Evolutionary conservation across 2,888 invertebrate genomes (phyloP), one percentile per base, ranked within the genome.

Genomic region (Phyto melanocephala): DNA sequence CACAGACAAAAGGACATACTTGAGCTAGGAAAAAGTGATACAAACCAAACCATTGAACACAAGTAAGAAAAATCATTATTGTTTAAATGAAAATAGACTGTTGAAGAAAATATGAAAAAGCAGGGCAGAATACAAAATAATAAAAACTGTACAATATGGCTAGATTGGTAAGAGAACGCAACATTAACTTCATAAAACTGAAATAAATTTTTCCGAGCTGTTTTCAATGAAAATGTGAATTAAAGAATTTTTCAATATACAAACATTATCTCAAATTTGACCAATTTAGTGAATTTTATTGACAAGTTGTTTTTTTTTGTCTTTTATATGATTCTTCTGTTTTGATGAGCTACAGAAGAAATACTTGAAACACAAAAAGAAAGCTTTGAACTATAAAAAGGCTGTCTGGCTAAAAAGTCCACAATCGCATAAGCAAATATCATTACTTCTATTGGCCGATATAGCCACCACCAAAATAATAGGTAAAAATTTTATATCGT

Each of bases 181-280:
- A 68, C 77, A 81, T 81, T 78, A 78, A 63, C 63, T 74, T 37
- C 50, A 20, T 45, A 47, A 47, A 24, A 62, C 20, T n/a, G 54
- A 37, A 58, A 67, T 67, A 40, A 67, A 47, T 58, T 24, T 15
- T 52, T 54, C 10, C 11, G 22, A 13, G 24, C 7, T 15, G 15
- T 35, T 24, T 37, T 47, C n/a, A 35, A 56, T 5, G 13, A 20
- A 15, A 56, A 40, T 47, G 10, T 56, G 1, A 20, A 20, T n/a
- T 2, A 3, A 28, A 58, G 40, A 54, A n/a, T 45, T n/a, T n/a
- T 40, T n/a, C n/a, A n/a, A n/a, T n/a, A n/a, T n/a, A n/a, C n/a
- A 20, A 40, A 62, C 40, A 11, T 8, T 56, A 42, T 17, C 20
- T 47, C 11, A 11, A 58, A 47, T 17, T 22, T 65, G 56, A 47